These are phyloP conservation scores for Calypte anna DNA, from an alignment of 2,113 vertebrate genomes.

Conservation along the genomic window DNA sequence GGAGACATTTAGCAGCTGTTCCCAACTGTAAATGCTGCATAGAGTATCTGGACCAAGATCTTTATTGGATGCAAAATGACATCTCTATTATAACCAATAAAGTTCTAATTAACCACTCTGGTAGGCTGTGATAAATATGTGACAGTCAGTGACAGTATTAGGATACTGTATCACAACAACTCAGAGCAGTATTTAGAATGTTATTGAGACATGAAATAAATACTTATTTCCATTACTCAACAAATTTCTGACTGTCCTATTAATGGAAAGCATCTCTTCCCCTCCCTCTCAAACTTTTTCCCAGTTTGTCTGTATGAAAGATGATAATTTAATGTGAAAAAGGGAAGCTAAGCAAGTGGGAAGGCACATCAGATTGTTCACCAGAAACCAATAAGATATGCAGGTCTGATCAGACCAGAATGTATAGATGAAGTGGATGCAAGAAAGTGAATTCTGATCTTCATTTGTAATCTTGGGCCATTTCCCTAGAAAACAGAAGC, in stretches of 20 bases:
- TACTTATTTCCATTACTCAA: not conserved
- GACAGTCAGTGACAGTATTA: not conserved
- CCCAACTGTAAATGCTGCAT: not conserved
- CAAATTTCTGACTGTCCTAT: not conserved
- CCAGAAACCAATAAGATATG: not conserved
- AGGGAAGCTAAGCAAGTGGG: not conserved
- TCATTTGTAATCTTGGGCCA: not conserved
- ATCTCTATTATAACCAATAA: not conserved
- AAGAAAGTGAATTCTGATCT: not conserved
- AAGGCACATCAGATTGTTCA: not conserved
- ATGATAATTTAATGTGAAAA: not conserved
- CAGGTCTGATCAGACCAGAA: not conserved
- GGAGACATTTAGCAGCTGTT: not conserved
- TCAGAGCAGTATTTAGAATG: not conserved
- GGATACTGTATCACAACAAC: not conserved
- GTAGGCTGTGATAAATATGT: not conserved
- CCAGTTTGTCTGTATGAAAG: not conserved
- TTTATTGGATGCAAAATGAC: not conserved
- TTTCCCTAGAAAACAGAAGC: not conserved
- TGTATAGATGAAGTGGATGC: not conserved
- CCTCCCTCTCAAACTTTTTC: not conserved
- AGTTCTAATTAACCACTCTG: not conserved
- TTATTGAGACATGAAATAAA: not conserved
- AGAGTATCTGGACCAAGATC: not conserved
- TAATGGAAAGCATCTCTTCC: not conserved